These are phyloP conservation scores for Epistrophe eligans DNA, from an alignment of 2,888 invertebrate genomes.

Conservation along the genomic window DNA sequence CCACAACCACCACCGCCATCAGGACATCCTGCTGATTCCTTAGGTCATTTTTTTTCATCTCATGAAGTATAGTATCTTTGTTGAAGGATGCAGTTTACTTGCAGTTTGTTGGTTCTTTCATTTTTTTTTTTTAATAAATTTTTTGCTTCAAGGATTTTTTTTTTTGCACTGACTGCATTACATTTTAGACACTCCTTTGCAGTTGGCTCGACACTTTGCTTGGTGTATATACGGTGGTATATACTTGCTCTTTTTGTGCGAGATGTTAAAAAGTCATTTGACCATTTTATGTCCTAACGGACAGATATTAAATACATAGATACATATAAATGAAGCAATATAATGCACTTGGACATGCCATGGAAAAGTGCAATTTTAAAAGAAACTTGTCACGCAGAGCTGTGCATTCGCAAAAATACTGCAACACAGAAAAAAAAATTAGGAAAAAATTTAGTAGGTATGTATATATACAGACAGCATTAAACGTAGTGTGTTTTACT, in stretches of 20 bases:
- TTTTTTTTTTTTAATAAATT: background rate
- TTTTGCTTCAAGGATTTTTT: background rate
- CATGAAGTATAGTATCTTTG: constrained; percentile 63
- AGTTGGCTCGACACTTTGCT: constrained; percentile 36
- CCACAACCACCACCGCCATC: background rate
- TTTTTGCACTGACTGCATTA: constrained; percentile 18
- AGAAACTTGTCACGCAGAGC: constrained; percentile 56
- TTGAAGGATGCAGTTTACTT: constrained; percentile 70
- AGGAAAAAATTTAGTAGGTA: constrained; percentile 15
- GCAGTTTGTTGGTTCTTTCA: constrained; percentile 47
- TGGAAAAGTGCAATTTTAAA: constrained; percentile 39
- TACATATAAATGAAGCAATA: constrained; percentile 35
- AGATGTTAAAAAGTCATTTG: constrained; percentile 73
- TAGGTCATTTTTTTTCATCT: constrained; percentile 62
- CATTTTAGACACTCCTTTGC: constrained; percentile 47
- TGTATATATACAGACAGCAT: background rate
- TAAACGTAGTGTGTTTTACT: constrained; percentile 2
- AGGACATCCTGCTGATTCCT: constrained; percentile 70
- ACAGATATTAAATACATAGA: constrained; percentile 42
- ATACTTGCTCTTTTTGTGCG: constrained; percentile 33
- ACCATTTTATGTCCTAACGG: constrained; percentile 69
- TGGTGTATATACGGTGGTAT: background rate
- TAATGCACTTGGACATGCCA: constrained; percentile 44
- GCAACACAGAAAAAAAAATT: background rate
- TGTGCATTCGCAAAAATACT: constrained; percentile 7